Evolutionary conservation across 1,140 invertebrate species (phyloP).

Genomic region (Macrosteles quadrilineatus): DNA sequence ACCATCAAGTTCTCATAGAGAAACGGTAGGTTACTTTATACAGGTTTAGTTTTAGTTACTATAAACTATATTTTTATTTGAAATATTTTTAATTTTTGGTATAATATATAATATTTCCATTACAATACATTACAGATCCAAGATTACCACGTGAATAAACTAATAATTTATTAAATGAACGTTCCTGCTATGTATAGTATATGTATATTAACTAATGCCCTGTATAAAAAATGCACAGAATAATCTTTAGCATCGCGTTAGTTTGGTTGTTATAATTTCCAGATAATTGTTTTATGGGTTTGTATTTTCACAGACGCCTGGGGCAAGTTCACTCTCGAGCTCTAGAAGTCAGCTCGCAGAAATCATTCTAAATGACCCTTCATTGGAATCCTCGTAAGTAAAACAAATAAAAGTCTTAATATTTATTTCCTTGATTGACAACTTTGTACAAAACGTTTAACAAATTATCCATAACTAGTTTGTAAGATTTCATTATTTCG

Average conservation of each 20-base stretch:
- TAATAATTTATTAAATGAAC: not conserved
- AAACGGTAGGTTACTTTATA: too few relatives aligned
- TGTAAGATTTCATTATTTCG: not conserved
- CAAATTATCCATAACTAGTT: not conserved
- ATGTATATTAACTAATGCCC: not conserved
- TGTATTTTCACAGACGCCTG: not conserved
- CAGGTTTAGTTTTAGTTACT: too few relatives aligned
- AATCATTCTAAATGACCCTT: constrained; percentile 30
- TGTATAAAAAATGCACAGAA: not conserved
- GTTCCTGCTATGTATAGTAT: not conserved
- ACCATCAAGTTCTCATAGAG: too few relatives aligned
- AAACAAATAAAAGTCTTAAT: not conserved
- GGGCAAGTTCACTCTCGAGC: not conserved
- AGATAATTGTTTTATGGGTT: not conserved
- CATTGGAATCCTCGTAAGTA: constrained; percentile 31
- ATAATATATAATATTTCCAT: too few relatives aligned
- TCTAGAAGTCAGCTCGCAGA: constrained; percentile 31
- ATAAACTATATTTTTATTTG: too few relatives aligned
- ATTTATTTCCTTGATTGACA: not conserved
- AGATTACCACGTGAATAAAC: not conserved
- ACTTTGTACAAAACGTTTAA: not conserved
- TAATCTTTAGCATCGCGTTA: not conserved
- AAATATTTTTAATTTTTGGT: too few relatives aligned
- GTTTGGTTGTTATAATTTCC: not conserved
- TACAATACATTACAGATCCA: not conserved